Evolutionary conservation across 1,140 invertebrate genomes (phyloP).

Genomic region (Colletes gigas): DNA sequence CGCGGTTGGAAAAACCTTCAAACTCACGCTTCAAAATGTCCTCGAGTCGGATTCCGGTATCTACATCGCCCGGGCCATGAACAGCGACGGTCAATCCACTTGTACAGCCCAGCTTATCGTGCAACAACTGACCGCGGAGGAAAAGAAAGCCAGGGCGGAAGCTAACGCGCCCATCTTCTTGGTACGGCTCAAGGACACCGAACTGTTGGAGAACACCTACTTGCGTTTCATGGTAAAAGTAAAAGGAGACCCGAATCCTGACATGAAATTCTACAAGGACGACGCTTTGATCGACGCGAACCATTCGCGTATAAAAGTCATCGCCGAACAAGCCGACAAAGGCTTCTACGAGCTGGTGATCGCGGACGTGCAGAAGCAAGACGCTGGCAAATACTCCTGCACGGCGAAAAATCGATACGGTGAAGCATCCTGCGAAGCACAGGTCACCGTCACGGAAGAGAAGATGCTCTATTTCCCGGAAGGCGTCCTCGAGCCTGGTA

Average conservation of each 20-base stretch:
- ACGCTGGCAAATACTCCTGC: constrained; percentile 95
- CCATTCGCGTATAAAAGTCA: constrained; percentile 87
- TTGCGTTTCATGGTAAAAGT: constrained; percentile 95
- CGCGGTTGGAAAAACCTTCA: constrained; percentile 83
- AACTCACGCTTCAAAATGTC: constrained; percentile 90
- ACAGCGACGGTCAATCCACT: constrained; percentile 88
- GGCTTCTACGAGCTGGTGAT: constrained; percentile 96
- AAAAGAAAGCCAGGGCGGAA: constrained; percentile 86
- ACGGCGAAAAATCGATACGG: constrained; percentile 93
- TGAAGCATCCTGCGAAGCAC: constrained; percentile 88
- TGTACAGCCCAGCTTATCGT: constrained; percentile 93
- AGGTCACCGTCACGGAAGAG: constrained; percentile 91
- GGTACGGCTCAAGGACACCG: constrained; percentile 91
- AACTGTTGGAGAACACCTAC: constrained; percentile 92
- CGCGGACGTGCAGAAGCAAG: constrained; percentile 87
- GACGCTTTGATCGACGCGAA: constrained; percentile 86
- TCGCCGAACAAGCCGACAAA: constrained; percentile 88
- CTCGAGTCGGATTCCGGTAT: constrained; percentile 91
- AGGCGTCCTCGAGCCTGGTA: constrained; percentile 86
- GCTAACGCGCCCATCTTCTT: constrained; percentile 90
- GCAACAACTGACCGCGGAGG: constrained; percentile 88
- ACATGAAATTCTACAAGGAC: constrained; percentile 93
- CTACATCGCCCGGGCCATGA: constrained; percentile 95
- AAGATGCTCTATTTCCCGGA: constrained; percentile 89
- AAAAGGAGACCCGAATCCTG: constrained; percentile 91